Evolutionary conservation across 1,140 invertebrate species (phyloP).

Genomic region (Zaprionus ghesquierei): DNA sequence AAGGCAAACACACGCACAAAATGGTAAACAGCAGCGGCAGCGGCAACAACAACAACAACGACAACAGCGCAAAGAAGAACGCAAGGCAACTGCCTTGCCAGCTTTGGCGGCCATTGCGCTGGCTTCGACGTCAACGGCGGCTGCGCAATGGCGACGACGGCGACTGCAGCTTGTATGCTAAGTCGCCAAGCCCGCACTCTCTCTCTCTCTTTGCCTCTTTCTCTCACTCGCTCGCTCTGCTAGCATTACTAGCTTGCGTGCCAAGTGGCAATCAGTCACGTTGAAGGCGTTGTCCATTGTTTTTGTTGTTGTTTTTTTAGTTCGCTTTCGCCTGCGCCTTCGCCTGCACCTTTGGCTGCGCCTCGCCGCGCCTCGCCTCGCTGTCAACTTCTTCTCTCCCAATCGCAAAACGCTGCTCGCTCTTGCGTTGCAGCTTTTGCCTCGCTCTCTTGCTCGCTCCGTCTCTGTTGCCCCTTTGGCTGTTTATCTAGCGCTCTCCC

Average conservation of each 20-base stretch:
- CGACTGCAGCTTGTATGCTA: conserved; percentile 8
- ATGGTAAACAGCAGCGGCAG: conserved; percentile 56
- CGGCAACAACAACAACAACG: conserved; percentile 10
- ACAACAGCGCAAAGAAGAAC: background rate
- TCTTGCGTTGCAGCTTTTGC: conserved; percentile 35
- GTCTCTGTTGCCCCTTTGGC: background rate
- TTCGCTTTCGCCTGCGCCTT: background rate
- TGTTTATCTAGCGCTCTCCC: background rate
- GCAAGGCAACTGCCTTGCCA: conserved; percentile 6
- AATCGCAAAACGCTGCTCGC: conserved; percentile 66
- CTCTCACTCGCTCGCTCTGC: conserved; percentile 3
- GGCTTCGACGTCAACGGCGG: conserved; percentile 47
- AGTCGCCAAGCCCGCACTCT: conserved; percentile 11
- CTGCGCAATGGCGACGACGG: conserved; percentile 65
- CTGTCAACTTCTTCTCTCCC: conserved; percentile 59
- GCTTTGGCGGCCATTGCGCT: conserved; percentile 70
- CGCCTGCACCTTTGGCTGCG: background rate
- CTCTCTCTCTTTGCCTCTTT: background rate
- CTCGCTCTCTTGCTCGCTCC: background rate
- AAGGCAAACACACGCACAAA: conserved; percentile 71
- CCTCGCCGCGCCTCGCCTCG: conserved; percentile 25
- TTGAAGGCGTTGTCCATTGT: conserved; percentile 72
- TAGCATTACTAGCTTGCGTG: conserved; percentile 59
- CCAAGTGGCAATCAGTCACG: conserved; percentile 78
- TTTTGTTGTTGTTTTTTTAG: conserved; percentile 1